These are phyloP conservation scores for Caenorhabditis parvicauda DNA, from an alignment of 2,888 invertebrate genomes.

Conservation along the genomic window DNA sequence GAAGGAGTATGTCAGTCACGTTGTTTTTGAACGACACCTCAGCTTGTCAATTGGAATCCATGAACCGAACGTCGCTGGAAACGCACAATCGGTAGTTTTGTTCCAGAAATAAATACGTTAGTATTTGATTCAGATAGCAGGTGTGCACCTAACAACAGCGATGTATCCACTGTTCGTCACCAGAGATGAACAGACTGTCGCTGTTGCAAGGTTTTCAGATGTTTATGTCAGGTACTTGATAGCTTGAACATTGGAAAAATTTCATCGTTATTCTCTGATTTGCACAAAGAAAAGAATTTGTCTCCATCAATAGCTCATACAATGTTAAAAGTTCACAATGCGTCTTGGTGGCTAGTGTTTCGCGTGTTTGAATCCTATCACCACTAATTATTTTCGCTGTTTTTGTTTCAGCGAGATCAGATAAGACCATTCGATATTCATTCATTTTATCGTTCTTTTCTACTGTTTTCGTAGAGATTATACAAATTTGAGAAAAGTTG, in stretches of 20 bases:
- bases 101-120: background rate
- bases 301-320: too few relatives aligned
- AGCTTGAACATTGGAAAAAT: too few relatives aligned
- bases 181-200: slow-evolving; percentile 19
- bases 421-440: too few relatives aligned
- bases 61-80: slow-evolving; percentile 26
- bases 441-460: too few relatives aligned
- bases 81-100: slow-evolving; percentile 18
- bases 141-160: slow-evolving; percentile 25
- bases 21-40: slow-evolving; percentile 32
- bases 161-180: slow-evolving; percentile 27
- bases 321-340: too few relatives aligned
- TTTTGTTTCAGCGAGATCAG: too few relatives aligned
- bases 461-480: too few relatives aligned
- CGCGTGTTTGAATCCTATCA: too few relatives aligned
- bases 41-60: slow-evolving; percentile 33
- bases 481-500: background rate
- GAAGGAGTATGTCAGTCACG: slow-evolving; percentile 32
- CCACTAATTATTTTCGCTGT: too few relatives aligned
- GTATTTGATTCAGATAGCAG: slow-evolving; percentile 26
- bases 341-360: too few relatives aligned
- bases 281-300: too few relatives aligned
- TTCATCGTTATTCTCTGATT: too few relatives aligned
- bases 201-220: slow-evolving; percentile 30
- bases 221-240: slow-evolving; percentile 32